Percentiles rank a stretch among this genome's conserved stretches.
Conservation (phyloP, 1,140 invertebrate species). For the Glossosoma conforme region DNA sequence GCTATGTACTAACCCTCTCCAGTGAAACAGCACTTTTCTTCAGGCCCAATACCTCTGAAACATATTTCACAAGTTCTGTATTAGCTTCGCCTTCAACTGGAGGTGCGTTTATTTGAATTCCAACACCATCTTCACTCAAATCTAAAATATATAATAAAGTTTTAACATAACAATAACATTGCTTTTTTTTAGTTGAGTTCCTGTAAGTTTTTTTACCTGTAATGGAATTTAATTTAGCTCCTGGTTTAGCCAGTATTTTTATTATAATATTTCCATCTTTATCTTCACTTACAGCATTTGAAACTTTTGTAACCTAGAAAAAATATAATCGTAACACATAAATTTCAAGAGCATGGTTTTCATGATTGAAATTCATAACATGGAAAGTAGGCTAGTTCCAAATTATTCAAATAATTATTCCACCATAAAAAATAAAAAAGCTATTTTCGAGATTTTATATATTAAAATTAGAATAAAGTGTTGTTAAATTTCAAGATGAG, state of each 20-base stretch:
- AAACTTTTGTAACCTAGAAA: constrained; percentile 10
- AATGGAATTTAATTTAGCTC: constrained; percentile 66
- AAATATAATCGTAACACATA: no score
- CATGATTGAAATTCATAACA: no score
- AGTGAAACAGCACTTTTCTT: constrained; percentile 65
- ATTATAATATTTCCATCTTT: constrained; percentile 61
- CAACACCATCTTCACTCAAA: constrained; percentile 17
- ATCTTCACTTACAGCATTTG: constrained; percentile 48
- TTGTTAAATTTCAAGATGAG: no score
- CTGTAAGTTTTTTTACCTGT: constrained; percentile 50
- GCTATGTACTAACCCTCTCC: constrained; percentile 40
- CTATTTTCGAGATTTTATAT: no score
- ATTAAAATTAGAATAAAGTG: no score
- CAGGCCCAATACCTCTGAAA: constrained; percentile 60
- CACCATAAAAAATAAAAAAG: no score
- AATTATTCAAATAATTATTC: no score
- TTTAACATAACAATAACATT: constrained; percentile 9
- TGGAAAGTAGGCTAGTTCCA: no score
- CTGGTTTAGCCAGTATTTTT: constrained; percentile 70
- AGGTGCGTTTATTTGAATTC: constrained; percentile 69
- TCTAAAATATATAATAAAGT: constrained; percentile 15
- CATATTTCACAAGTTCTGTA: constrained; percentile 65
- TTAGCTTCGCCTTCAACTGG: constrained; percentile 78
- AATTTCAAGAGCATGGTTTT: no score
- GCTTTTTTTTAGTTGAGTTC: constrained; percentile 32